Conservation (phyloP, 2,113 vertebrate species). For the Datnioides undecimradiatus region DNA sequence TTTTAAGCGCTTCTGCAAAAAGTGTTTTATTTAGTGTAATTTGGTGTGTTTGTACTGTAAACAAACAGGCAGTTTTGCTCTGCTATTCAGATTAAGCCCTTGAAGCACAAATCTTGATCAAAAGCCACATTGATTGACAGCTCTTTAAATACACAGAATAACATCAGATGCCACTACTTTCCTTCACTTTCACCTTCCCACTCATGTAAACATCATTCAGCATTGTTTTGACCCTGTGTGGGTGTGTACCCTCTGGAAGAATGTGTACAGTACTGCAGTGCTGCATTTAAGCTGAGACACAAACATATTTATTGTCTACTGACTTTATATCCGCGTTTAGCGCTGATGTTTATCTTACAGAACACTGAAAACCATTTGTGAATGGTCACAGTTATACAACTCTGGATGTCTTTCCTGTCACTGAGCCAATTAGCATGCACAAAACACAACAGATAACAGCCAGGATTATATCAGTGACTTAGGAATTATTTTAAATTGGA, state of each 20-base stretch:
- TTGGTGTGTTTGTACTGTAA: neutral
- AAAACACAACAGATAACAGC: neutral
- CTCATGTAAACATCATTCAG: neutral
- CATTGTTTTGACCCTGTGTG: neutral
- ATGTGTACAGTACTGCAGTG: neutral
- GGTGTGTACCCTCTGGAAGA: neutral
- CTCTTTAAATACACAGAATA: neutral
- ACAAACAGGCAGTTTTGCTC: neutral
- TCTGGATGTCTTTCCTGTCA: constrained; percentile 1
- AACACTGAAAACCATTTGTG: constrained; percentile 1
- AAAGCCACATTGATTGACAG: neutral
- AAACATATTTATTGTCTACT: constrained; percentile 8
- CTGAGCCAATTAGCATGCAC: constrained; percentile 12
- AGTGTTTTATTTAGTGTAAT: neutral
- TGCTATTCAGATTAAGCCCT: neutral
- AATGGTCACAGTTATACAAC: neutral
- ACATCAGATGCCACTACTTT: neutral
- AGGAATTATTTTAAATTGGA: neutral
- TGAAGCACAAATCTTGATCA: neutral
- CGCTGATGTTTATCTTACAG: constrained; percentile 7
- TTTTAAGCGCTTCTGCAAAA: neutral
- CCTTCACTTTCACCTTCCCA: constrained; percentile 8
- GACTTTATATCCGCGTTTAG: neutral
- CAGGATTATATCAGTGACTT: neutral
- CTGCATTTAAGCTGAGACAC: constrained; percentile 10